Evolutionary conservation across 1,140 invertebrate genomes (phyloP), one percentile per base, ranked within the genome.

Genomic region (Triops longicaudatus): DNA sequence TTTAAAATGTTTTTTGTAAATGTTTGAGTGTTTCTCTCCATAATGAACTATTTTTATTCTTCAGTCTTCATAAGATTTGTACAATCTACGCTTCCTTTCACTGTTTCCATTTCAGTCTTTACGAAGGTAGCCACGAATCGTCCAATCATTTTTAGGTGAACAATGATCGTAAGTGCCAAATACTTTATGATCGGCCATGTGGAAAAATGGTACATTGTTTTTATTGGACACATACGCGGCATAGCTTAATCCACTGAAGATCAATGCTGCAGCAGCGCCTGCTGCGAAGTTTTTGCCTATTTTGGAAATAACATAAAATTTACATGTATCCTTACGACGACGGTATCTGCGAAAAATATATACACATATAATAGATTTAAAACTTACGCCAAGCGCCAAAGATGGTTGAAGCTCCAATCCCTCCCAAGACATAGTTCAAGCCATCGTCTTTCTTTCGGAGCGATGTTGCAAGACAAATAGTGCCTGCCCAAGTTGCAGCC

Each of bases 381-480:
- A 82, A 84, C 75, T 82, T 84, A 28, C 82, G 82, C 87, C 87
- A 88, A 9, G 87, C 84, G n/a, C 89, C 88, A 50, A 85, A 85
- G 6, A 90, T 81, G 12, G 83, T 82, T 0, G 89, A 89, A 63
- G 89, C 85, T 3, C 85, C 85, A 12, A 84, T 81, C 11, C 88
- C 89, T 14, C 89, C 89, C 75, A 88, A 26, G 89, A 90, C 1
- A 73, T 85, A 83, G 80, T 87, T 87, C 0, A 74, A 0, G 0
- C 73, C 80, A 81, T 91, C 91, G 80, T 92, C 89, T 81, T 90
- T 90, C 28, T 86, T 85, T 71, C 91, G 85, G 0, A 89, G 27
- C 77, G 87, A 88, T 14, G 86, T 86, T 1, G 87, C 81, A 1
- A 85, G 79, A 79, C 89, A 91, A 5, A 88, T 86, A 1, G 87